Evolutionary conservation across 2,888 invertebrate genomes (phyloP).

Genomic region (Acrobeloides nanus): DNA sequence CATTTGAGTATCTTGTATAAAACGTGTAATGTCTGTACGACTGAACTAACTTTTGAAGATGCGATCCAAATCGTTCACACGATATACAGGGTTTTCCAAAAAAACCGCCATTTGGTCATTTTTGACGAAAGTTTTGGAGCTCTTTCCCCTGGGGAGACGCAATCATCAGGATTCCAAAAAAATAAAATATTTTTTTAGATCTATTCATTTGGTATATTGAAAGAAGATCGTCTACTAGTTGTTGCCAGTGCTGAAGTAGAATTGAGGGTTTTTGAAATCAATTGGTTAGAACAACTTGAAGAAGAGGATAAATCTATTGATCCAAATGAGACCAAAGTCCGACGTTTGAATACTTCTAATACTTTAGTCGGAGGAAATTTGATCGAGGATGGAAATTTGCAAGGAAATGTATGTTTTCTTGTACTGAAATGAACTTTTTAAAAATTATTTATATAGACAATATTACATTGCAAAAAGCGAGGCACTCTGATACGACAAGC

Average conservation of each 20-base stretch:
- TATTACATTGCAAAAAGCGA: conserved; percentile 69
- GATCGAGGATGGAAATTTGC: conserved; percentile 32
- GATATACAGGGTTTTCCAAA: too few relatives aligned
- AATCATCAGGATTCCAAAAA: too few relatives aligned
- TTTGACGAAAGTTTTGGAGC: too few relatives aligned
- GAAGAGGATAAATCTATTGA: conserved; percentile 59
- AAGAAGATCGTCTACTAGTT: conserved; percentile 74
- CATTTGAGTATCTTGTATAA: neutral
- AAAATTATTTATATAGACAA: conserved; percentile 58
- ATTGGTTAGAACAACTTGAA: conserved; percentile 30
- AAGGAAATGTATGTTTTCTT: conserved; percentile 19
- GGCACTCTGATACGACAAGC: conserved; percentile 74
- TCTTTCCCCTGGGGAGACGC: too few relatives aligned
- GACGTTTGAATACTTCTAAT: conserved; percentile 1
- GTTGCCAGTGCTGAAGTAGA: conserved; percentile 79
- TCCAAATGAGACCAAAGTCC: conserved; percentile 7
- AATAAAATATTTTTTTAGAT: conserved; percentile 57
- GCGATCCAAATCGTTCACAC: too few relatives aligned
- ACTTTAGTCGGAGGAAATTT: conserved; percentile 17
- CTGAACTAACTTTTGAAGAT: too few relatives aligned
- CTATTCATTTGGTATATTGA: conserved; percentile 74
- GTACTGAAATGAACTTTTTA: neutral
- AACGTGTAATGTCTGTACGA: too few relatives aligned
- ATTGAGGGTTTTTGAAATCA: conserved; percentile 67
- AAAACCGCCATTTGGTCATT: too few relatives aligned